A percentile compares a stretch with the other conserved stretches of the same genome.
These are phyloP conservation scores for Geotrupes spiniger DNA, from an alignment of 2,888 invertebrate species.

Conservation along the genomic window DNA sequence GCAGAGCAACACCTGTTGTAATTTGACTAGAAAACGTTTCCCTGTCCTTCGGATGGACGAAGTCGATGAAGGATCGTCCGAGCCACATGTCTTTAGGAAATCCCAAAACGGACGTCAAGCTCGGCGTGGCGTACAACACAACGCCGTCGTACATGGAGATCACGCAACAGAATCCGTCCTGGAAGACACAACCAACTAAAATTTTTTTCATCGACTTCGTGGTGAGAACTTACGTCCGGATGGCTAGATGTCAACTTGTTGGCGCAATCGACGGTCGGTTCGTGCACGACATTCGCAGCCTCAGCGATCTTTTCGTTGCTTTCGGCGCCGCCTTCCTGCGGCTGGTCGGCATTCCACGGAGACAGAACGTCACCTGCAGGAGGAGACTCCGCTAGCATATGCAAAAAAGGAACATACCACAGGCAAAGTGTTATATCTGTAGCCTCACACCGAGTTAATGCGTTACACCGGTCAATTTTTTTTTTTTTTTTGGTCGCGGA, in stretches of 20 bases:
- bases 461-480: neutral
- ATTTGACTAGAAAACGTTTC: constrained; percentile 75
- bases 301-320: constrained; percentile 18
- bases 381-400: constrained; percentile 37
- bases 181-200: constrained; percentile 30
- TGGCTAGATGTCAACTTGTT: constrained; percentile 28
- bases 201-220: neutral
- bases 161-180: constrained; percentile 77
- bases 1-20: constrained; percentile 61
- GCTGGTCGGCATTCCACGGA: constrained; percentile 26
- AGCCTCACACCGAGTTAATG: constrained; percentile 16
- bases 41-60: constrained; percentile 75
- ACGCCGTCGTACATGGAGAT: constrained; percentile 83
- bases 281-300: constrained; percentile 12
- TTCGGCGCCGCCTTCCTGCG: constrained; percentile 18
- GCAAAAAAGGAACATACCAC: constrained; percentile 34
- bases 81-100: constrained; percentile 83
- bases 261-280: constrained; percentile 25
- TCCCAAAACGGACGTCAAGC: constrained; percentile 67
- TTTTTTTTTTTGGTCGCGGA: neutral
- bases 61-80: constrained; percentile 82
- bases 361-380: constrained; percentile 29
- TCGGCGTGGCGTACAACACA: constrained; percentile 71
- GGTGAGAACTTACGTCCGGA: constrained; percentile 35
- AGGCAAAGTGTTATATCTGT: constrained; percentile 38